These are phyloP conservation scores for Ericerus pela DNA, from an alignment of 1,140 invertebrate genomes.

Conservation along the genomic window DNA sequence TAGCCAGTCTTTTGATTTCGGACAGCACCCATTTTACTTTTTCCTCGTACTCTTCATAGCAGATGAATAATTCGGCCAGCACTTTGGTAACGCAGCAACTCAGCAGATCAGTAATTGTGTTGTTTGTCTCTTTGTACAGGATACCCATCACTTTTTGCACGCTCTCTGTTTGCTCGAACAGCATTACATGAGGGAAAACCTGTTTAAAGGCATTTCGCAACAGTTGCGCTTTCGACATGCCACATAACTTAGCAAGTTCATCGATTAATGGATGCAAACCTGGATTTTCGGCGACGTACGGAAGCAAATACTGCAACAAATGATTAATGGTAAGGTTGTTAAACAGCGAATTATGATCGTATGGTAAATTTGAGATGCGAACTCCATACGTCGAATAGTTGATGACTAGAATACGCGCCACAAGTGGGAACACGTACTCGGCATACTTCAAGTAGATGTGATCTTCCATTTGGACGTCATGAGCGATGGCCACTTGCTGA, in stretches of 20 bases:
- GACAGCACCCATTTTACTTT: not conserved
- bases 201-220: not conserved
- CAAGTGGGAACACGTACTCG: not conserved
- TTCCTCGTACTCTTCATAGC: not conserved
- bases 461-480: not conserved
- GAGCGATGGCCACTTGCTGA: not conserved
- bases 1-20: not conserved
- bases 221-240: not conserved
- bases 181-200: not conserved
- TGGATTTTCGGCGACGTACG: not conserved
- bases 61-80: not conserved
- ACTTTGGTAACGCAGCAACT: not conserved
- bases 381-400: not conserved
- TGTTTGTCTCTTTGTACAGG: not conserved
- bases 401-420: not conserved
- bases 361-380: not conserved
- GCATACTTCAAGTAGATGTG: not conserved
- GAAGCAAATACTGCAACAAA: not conserved
- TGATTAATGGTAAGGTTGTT: not conserved
- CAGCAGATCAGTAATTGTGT: not conserved
- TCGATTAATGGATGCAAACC: not conserved
- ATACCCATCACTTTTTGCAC: not conserved
- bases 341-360: not conserved
- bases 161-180: not conserved
- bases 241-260: not conserved